Percentiles rank a stretch among this genome's conserved stretches.
These are phyloP conservation scores for Dynastes tityus DNA, from an alignment of 2,888 invertebrate species.

Conservation along the genomic window DNA sequence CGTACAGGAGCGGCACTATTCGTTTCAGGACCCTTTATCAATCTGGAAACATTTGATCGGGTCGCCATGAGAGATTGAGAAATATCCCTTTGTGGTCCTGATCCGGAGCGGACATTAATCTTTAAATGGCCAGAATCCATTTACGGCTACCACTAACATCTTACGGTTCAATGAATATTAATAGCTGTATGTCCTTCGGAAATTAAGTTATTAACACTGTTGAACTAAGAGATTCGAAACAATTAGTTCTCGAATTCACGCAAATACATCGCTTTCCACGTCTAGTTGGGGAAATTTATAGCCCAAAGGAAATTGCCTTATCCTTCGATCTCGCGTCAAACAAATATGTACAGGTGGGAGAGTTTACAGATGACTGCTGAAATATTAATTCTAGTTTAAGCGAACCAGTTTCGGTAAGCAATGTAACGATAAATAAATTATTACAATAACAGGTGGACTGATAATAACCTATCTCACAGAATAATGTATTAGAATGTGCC, in stretches of 20 bases:
- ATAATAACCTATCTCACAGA: constrained; percentile 38
- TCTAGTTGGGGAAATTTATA: not conserved
- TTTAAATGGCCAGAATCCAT: constrained; percentile 35
- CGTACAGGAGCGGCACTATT: not conserved
- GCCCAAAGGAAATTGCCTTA: not conserved
- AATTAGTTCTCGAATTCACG: constrained; percentile 22
- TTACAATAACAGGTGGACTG: constrained; percentile 21
- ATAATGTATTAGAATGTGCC: constrained; percentile 25
- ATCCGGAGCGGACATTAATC: constrained; percentile 37
- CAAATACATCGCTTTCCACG: not conserved
- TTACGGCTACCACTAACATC: constrained; percentile 28
- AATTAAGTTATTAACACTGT: constrained; percentile 46
- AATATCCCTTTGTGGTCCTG: constrained; percentile 27
- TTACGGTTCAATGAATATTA: constrained; percentile 41
- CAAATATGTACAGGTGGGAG: constrained; percentile 22
- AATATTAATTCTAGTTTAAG: constrained; percentile 34
- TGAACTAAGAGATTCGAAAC: constrained; percentile 29
- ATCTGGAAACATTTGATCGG: constrained; percentile 8
- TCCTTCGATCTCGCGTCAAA: not conserved
- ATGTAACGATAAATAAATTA: constrained; percentile 6
- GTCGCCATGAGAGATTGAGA: constrained; percentile 7
- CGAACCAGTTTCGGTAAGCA: constrained; percentile 23
- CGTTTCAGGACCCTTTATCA: not conserved
- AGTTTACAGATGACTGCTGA: constrained; percentile 28
- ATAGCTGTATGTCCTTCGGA: constrained; percentile 26